Percentiles rank a stretch among this genome's conserved stretches.
phyloP scores from a whole-genome alignment of 2,888 invertebrate genomes.

The Scrobipalpa atriplicella region DNA sequence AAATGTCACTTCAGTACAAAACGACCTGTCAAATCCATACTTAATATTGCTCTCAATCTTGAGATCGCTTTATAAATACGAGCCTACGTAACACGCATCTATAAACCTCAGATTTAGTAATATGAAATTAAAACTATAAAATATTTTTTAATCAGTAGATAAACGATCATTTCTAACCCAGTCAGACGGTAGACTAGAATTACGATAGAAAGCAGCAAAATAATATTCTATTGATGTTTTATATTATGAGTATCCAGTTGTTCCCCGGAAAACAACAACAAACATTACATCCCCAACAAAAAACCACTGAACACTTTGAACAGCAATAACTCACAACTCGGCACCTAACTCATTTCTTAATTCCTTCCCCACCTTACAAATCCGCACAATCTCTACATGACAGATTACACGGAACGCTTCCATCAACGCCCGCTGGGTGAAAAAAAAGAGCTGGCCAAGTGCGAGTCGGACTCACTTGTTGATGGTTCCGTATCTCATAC shows the following conservation, averaged over 20 bases:
- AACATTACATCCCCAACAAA: neutral
- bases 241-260: neutral
- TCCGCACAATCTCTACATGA: slow-evolving; percentile 27
- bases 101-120: too few relatives aligned
- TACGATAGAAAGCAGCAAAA: too few relatives aligned
- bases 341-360: slow-evolving; percentile 9
- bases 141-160: too few relatives aligned
- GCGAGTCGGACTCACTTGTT: neutral
- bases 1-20: too few relatives aligned
- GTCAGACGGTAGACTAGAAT: too few relatives aligned
- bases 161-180: too few relatives aligned
- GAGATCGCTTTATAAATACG: too few relatives aligned
- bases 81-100: too few relatives aligned
- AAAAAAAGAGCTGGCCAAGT: slow-evolving; percentile 43
- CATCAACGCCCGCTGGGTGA: slow-evolving; percentile 39
- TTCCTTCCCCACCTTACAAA: slow-evolving; percentile 21
- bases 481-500: neutral
- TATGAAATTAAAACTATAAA: too few relatives aligned
- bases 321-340: slow-evolving; percentile 4
- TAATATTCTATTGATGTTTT: too few relatives aligned
- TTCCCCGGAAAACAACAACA: neutral
- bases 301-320: neutral
- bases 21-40: too few relatives aligned
- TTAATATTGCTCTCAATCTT: too few relatives aligned
- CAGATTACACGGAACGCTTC: slow-evolving; percentile 45